Evolutionary conservation across 2,113 vertebrate species (phyloP).

Genomic region (Coptodon bakossiorum): DNA sequence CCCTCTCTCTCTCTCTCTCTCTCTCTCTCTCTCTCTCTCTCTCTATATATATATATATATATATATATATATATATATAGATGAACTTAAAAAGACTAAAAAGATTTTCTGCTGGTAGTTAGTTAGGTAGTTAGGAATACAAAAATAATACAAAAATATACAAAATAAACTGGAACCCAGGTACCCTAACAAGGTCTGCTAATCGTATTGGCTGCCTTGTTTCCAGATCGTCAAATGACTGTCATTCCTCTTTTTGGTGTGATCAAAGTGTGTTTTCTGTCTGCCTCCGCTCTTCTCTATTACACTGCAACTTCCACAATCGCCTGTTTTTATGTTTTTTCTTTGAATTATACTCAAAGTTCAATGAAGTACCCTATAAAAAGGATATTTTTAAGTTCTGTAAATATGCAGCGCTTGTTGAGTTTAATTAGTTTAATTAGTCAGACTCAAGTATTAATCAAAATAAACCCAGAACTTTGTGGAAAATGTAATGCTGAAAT

Average conservation of each 20-base stretch:
- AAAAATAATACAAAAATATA: neutral
- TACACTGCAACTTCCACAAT: accelerated
- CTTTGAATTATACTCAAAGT: neutral
- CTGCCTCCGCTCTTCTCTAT: neutral
- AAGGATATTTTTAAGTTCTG: neutral
- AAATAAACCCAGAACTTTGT: neutral
- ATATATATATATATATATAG: too few relatives aligned
- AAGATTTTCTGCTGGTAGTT: too few relatives aligned
- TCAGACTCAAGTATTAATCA: neutral
- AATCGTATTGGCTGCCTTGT: neutral
- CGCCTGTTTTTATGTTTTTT: neutral
- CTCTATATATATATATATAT: too few relatives aligned
- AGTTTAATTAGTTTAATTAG: neutral
- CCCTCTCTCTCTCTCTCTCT: too few relatives aligned
- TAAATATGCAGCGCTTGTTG: neutral
- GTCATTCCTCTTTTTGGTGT: neutral
- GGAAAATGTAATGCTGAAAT: neutral
- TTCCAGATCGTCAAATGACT: neutral
- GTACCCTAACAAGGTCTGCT: neutral
- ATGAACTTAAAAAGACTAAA: too few relatives aligned
- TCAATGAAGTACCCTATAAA: accelerated
- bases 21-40: too few relatives aligned
- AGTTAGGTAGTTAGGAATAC: neutral
- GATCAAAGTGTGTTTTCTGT: neutral
- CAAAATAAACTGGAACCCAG: neutral